Conservation (phyloP, 2,113 vertebrate species). For the Lycaon pictus region DNA sequence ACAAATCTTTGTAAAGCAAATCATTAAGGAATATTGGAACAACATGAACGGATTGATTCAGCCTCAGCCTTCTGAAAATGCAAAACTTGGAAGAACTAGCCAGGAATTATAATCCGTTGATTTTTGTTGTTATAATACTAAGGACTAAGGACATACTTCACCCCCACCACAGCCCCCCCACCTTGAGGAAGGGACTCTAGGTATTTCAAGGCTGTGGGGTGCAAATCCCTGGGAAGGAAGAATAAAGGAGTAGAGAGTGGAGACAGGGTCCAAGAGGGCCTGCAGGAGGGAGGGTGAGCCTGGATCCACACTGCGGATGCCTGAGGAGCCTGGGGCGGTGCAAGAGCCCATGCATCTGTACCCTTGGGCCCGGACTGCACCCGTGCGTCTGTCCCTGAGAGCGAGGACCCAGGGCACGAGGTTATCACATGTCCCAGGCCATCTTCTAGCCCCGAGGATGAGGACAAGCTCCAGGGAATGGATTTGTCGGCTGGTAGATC, state of each 20-base stretch:
- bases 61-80: background rate
- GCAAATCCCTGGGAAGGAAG: background rate
- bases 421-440: background rate
- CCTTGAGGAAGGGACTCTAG: too few species aligned
- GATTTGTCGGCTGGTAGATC: background rate
- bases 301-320: fast-evolving
- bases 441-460: fast-evolving
- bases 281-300: background rate
- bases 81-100: fast-evolving
- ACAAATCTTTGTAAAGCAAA: background rate
- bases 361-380: background rate
- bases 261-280: background rate
- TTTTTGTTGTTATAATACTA: background rate
- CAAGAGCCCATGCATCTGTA: fast-evolving
- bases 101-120: background rate
- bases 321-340: fast-evolving
- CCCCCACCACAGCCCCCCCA: fast-evolving
- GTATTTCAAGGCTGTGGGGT: background rate
- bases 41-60: fast-evolving
- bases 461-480: fast-evolving
- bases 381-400: fast-evolving
- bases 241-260: background rate
- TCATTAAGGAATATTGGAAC: background rate
- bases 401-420: too few species aligned
- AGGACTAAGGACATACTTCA: fast-evolving